These are phyloP conservation scores for Fulmarus glacialis DNA, from an alignment of 2,113 vertebrate genomes.

Conservation along the genomic window DNA sequence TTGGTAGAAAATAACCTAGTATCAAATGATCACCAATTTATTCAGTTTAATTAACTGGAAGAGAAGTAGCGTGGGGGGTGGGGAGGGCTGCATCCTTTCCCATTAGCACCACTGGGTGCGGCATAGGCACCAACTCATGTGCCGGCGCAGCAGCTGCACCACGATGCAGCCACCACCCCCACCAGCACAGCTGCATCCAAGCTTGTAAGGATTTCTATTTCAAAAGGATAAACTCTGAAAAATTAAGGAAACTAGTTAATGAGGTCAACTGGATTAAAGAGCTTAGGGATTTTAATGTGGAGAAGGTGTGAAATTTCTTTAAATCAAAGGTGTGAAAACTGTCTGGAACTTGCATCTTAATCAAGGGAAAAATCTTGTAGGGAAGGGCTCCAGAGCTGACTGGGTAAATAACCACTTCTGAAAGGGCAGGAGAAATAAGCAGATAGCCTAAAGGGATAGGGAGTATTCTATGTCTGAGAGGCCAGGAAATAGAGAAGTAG, in stretches of 20 bases:
- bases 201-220: constrained; percentile 39
- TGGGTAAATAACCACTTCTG: constrained; percentile 38
- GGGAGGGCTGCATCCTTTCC: neutral
- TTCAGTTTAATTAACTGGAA: neutral
- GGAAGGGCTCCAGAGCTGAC: constrained; percentile 13
- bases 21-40: neutral
- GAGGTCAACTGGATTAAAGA: constrained; percentile 68
- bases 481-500: neutral
- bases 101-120: neutral
- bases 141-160: neutral
- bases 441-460: neutral
- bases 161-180: neutral
- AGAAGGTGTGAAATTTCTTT: constrained; percentile 68
- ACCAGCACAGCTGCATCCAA: constrained; percentile 18
- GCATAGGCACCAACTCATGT: rapidly evolving
- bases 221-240: constrained; percentile 54
- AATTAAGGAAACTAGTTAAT: constrained; percentile 68
- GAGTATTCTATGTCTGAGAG: neutral
- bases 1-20: neutral
- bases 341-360: constrained; percentile 66
- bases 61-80: neutral
- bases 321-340: constrained; percentile 69
- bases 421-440: constrained; percentile 22
- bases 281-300: constrained; percentile 63
- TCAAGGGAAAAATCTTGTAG: constrained; percentile 46